Evolutionary conservation across 1,140 invertebrate genomes (phyloP), one percentile per base, ranked within the genome.

Genomic region (Heliconius hermathena): DNA sequence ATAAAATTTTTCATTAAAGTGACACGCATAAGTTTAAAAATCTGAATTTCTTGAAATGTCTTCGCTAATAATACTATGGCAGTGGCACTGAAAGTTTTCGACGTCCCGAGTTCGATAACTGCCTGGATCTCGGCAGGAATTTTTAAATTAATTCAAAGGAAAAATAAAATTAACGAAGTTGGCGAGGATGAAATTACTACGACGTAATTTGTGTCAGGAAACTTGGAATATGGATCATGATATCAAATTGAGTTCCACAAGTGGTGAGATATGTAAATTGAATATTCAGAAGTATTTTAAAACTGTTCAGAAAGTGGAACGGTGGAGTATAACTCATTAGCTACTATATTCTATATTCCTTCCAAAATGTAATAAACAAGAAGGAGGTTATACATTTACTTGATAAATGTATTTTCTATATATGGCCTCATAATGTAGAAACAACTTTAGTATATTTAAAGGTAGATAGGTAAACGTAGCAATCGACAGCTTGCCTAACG

Each of bases 121-220:
- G 90, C 88, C 80, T 78, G 84, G 85, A 87, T 88, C 86, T 85
- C 86, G 82, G 86, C 81, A 85, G 88, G 90, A 92, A 90, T 92
- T 92, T 92, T 93, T 92, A 88, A 92, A 91, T 92, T 93, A 91
- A 91, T 93, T 93, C 73, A 79, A 87, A 89, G 87, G 87, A 92
- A 93, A 93, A 92, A 92, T 92, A 89, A 91, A 91, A 91, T 93
- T 90, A 90, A 84, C 85, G 85, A 88, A 91, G 88, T 91, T 88
- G 82, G 83, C 80, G 84, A 81, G 88, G 85, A 91, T 93, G 89
- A 89, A 91, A 92, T 91, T 91, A 91, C 85, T 88, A 82, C 88
- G 86, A 87, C 84, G 87, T 91, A 90, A 91, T 91, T 89, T 89
- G 85, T 91, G 89, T 91, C 86, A 85, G 86, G 85, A 87, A 90